Base-by-base conservation (phyloP, 1,140 invertebrate species). In the Capitella teleta region DNA sequence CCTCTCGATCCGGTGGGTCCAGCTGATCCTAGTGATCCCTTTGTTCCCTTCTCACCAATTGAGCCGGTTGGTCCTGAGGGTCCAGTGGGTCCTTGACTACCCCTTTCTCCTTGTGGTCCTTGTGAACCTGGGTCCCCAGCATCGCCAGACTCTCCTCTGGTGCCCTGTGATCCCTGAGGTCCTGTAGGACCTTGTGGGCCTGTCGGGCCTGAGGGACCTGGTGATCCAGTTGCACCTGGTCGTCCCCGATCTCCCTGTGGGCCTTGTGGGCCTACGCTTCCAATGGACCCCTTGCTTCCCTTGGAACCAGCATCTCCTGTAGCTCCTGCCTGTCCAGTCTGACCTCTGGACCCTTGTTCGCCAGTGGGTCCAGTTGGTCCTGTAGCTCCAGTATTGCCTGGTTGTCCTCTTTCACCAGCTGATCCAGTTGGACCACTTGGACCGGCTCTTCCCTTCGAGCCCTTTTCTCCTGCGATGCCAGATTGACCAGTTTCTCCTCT, bases 241-340 rank as follows among this genome's bases (percentile, higher is more conserved):
- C 14, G 14, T 1, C 53, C 53, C 21, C 16, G 24, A 14, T 36
- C n/a, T n/a, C n/a, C n/a, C n/a, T n/a, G n/a, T 2, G 18, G 45
- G 12, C 56, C 56, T n/a, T 34, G 37, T 16, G 32, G 5, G 26
- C 54, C 56, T 16, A 26, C 8, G 12, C 5, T 14, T 5, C 55
- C 55, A 5, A n/a, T 47, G 25, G 25, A n/a, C 26, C 54, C 56
- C 28, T 45, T 26, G 12, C 26, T 19, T 25, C 56, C 56, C 16
- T 12, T 26, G 16, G 32, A 18, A 44, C 55, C 55, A 43, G 24
- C 21, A 32, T 21, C n/a, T 19, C 50, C 42, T 12, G 10, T 12
- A n/a, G 19, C 18, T 8, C 30, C 30, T 37, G n/a, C n/a, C 3
- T 28, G 19, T 24, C 54, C 54, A 10, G 24, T 42, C 8, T n/a